Base-by-base conservation (phyloP, 2,797 vertebrate genomes). In the Spondyliosoma cantharus region DNA sequence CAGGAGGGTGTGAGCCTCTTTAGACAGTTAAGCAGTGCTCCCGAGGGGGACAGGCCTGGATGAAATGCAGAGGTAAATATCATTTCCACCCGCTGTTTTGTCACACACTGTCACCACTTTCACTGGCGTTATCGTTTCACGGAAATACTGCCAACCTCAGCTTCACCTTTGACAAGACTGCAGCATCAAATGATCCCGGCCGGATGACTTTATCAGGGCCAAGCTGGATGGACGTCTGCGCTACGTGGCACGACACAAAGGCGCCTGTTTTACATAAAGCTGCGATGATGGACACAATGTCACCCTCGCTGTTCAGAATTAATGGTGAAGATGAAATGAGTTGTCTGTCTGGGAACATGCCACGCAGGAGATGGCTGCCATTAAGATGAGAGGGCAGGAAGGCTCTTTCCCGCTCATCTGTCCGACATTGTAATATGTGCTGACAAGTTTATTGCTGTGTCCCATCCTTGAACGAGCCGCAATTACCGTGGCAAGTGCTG, bases 401-500 rank as follows among this genome's bases (percentile, higher is more conserved):
- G 86, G 76, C 62, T 78, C 77, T 84, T 65, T 80, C 82, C 85
- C 76, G 71, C 84, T 89, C 89, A 86, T 89, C 86, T 84, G 83
- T 89, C 85, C 56, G 13, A 88, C 88, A 84, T 82, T 81, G 78
- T 89, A 87, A 89, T 88, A 76, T 76, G 86, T 78, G 76, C 90
- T 91, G 93, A 94, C 91, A 93, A 73, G 78, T 93, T 93, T 88
- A 94, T 92, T 92, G 89, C 84, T 14, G 22, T 78, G 85, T 83
- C 87, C 82, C 91, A 91, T 90, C 91, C 85, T 93, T 87, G 82
- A 93, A 89, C 61, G 74, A 87, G 87, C 50, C 6, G 83, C 88
- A 90, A 90, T 91, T 86, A 86, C 82, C 42, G 59, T 71, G 76
- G 80, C 86, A 80, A 90, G 88, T 71, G 89, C 74, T 83, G 78